phyloP scores from a whole-genome alignment of 2,113 vertebrate species.

The Mirza zaza region DNA sequence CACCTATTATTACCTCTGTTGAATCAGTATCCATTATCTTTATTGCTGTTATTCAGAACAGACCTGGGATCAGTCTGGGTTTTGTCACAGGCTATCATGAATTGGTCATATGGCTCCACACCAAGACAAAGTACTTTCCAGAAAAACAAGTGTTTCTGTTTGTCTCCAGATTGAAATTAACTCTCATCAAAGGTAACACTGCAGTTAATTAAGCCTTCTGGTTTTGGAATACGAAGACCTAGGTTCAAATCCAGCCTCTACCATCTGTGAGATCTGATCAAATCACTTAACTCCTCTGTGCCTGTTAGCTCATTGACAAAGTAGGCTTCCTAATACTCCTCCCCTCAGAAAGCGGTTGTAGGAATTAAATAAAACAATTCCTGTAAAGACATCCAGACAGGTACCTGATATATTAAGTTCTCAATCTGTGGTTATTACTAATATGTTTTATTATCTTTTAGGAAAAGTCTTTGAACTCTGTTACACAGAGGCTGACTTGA shows the following conservation, averaged over 20 bases:
- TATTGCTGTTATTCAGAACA: not conserved
- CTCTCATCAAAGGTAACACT: not conserved
- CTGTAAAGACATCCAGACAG: not conserved
- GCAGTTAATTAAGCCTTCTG: not conserved
- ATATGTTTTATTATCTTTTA: not conserved
- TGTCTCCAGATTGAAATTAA: not conserved
- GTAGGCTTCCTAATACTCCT: not conserved
- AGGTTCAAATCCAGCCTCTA: not conserved
- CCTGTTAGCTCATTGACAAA: not conserved
- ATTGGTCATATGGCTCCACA: not conserved
- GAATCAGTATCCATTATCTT: not conserved
- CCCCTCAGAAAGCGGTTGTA: not conserved
- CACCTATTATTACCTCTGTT: not conserved
- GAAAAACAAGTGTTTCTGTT: not conserved
- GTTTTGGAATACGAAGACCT: not conserved
- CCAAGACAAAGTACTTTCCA: not conserved
- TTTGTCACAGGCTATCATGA: not conserved
- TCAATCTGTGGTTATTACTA: not conserved
- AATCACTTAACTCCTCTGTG: not conserved
- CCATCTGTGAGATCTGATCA: not conserved
- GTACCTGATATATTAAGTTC: not conserved
- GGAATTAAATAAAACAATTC: slow-evolving; percentile 7
- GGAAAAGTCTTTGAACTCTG: not conserved
- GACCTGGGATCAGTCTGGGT: not conserved
- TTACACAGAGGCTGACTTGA: not conserved